Evolutionary conservation across 2,888 invertebrate genomes (phyloP), one percentile per base, ranked within the genome.

Genomic region (Stramonita haemastoma): DNA sequence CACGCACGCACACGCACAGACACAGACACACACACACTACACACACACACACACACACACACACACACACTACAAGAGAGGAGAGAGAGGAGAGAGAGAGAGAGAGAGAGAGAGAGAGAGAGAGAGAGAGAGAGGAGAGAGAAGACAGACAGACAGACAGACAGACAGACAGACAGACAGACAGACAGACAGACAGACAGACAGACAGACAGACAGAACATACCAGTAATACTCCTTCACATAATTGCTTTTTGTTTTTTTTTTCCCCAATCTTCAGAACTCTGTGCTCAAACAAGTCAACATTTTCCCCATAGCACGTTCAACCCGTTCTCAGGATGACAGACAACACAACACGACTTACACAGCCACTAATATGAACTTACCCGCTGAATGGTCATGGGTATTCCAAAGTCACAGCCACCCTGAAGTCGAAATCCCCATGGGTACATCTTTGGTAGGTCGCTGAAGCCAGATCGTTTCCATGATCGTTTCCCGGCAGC

Each of bases 401-500:
- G 95, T 60, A 93, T 92, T 34, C 93, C 93, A 90, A 93, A 95
- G 90, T 96, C 96, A 81, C 94, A 91, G 26, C 95, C 96, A 85
- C 96, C 96, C 90, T 94, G 94, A 56, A 96, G 93, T 73, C 96
- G 95, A 93, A 96, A 96, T 86, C 96, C 96, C 96, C 96, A 96
- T n/a, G 57, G 95, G 95, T 86, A 95, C 92, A 79, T 95, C 94
- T 85, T 91, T 90, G 87, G 92, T 92, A 29, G 95, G 93, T 88
- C 95, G 90, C 92, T 95, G 95, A 87, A 96, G 92, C 95, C 95
- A 96, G 60, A 95, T 94, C 34, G 95, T 95, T 92, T 95, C 95
- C 95, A 94, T 95, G 89, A 70, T 90, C 77, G 57, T 36, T 29
- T 56, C 77, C 85, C 29, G 26, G 60, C 15, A 19, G 29, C 29